These are phyloP conservation scores for Baronia brevicornis DNA, from an alignment of 2,888 invertebrate species.

Conservation along the genomic window DNA sequence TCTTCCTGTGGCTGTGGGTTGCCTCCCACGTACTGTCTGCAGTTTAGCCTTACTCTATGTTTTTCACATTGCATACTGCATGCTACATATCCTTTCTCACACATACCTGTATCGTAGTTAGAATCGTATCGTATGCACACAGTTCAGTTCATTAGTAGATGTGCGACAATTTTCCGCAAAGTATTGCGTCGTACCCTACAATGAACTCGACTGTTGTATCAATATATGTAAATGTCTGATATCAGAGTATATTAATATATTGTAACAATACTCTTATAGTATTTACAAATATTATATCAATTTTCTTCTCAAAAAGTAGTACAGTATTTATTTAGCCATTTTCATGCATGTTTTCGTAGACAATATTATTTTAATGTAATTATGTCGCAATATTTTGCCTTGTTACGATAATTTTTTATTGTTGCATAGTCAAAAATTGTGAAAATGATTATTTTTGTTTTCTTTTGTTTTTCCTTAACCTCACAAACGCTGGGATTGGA, in stretches of 20 bases:
- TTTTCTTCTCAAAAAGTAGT: too few species aligned
- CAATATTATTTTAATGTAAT: too few species aligned
- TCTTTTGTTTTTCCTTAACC: conserved; percentile 12
- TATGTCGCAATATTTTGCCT: too few species aligned
- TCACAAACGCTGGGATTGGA: conserved; percentile 10
- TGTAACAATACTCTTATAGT: too few species aligned
- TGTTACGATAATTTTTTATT: too few species aligned
- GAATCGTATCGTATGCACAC: conserved; percentile 9
- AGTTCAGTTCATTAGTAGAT: conserved; percentile 9
- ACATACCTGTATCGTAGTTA: conserved; percentile 13
- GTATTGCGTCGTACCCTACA: conserved; percentile 20
- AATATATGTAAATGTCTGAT: too few species aligned
- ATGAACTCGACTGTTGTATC: too few species aligned
- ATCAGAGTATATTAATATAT: conserved; percentile 25
- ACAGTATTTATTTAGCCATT: too few species aligned
- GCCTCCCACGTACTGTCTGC: conserved; percentile 63
- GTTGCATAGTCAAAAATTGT: conserved; percentile 12
- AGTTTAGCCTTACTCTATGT: conserved; percentile 40
- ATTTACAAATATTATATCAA: too few species aligned
- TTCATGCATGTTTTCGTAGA: too few species aligned
- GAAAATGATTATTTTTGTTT: conserved; percentile 12
- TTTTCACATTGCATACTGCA: conserved; percentile 13
- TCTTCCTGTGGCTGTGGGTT: conserved; percentile 75
- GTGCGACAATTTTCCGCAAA: too few species aligned
- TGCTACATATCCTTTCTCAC: conserved; percentile 9